Percentiles rank a stretch among this genome's conserved stretches.
phyloP scores from a whole-genome alignment of 2,797 vertebrate species.

The Tadarida brasiliensis region DNA sequence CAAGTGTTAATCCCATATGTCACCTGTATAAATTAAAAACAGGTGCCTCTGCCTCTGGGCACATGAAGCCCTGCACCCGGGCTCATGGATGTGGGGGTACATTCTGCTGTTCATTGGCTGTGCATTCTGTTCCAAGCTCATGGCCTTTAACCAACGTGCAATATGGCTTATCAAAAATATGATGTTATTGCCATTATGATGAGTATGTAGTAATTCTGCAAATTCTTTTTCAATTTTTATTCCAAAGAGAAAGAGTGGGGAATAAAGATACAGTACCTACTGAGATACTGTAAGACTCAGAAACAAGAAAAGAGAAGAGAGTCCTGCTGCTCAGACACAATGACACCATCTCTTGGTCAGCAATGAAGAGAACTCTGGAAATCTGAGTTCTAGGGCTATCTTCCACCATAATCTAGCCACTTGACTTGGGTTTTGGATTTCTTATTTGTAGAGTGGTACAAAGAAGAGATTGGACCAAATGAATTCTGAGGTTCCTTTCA shows the following conservation, averaged over 20 bases:
- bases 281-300: not conserved
- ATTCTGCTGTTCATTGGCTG: not conserved
- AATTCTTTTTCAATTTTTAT: slow-evolving; percentile 39
- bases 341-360: not conserved
- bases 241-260: slow-evolving; percentile 29
- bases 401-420: not conserved
- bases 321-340: not conserved
- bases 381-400: not conserved
- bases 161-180: not conserved
- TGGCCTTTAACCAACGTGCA: not conserved
- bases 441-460: not conserved
- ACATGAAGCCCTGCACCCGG: not conserved
- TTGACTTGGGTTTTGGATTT: slow-evolving; percentile 38
- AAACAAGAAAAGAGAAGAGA: not conserved
- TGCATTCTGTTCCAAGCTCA: not conserved
- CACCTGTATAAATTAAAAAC: slow-evolving; percentile 7
- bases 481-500: slow-evolving; percentile 5
- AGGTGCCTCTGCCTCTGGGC: not conserved
- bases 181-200: slow-evolving; percentile 9
- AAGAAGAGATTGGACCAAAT: not conserved
- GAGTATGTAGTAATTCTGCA: not conserved
- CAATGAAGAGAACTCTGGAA: not conserved
- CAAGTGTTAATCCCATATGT: not conserved
- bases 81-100: not conserved
- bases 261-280: not conserved